Evolutionary conservation across 53 echinoderm and acorn worm species (phyloP).

Genomic region (Antedon mediterranea): DNA sequence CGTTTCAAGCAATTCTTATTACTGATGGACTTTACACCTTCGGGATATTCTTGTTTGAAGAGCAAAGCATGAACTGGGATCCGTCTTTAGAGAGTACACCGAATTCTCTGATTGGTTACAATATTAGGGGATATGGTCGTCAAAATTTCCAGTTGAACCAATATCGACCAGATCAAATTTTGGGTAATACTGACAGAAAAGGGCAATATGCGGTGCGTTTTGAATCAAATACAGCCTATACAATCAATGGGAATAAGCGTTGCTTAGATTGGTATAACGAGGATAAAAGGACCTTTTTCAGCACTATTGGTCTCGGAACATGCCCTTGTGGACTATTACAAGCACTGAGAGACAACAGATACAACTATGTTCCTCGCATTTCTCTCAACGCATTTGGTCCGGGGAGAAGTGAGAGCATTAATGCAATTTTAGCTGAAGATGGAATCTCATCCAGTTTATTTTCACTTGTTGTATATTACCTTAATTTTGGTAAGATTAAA

Average conservation of each 20-base stretch:
- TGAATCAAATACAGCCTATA: background rate
- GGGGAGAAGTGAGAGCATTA: no score
- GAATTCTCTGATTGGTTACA: background rate
- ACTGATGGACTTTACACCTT: background rate
- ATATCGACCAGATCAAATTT: background rate
- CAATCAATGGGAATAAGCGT: background rate
- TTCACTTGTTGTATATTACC: no score
- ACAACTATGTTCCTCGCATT: background rate
- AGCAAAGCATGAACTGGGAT: background rate
- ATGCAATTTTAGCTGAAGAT: no score
- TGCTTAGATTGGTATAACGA: background rate
- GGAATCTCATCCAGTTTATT: no score
- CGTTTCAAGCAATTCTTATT: background rate
- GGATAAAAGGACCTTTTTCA: background rate
- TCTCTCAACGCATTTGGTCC: no score
- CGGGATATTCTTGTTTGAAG: background rate
- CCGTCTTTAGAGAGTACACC: background rate
- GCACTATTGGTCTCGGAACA: background rate
- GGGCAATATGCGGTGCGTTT: background rate
- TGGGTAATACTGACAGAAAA: background rate
- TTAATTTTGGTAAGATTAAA: no score
- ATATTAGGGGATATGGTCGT: background rate
- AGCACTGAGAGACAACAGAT: background rate
- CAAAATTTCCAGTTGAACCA: background rate
- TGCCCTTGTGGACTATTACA: background rate